Percentiles rank a stretch among this genome's conserved stretches.
These are phyloP conservation scores for Smutsia temminckii DNA, from an alignment of 2,797 vertebrate genomes.

Conservation along the genomic window DNA sequence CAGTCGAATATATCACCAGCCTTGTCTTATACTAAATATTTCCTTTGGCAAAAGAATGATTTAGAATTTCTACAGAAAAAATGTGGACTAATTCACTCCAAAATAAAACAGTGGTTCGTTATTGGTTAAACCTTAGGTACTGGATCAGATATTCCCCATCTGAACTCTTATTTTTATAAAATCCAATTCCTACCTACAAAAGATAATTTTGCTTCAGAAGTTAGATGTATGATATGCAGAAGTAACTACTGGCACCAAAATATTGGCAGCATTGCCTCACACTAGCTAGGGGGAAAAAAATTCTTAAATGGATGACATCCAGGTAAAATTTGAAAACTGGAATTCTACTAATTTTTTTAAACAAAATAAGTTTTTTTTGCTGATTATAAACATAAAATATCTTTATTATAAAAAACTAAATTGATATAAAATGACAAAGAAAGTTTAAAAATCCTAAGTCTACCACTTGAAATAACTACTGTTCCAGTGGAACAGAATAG, in stretches of 20 bases:
- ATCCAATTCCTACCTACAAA: slow-evolving; percentile 27
- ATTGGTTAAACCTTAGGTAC: background rate
- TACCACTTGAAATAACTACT: background rate
- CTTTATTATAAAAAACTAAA: background rate
- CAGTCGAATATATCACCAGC: background rate
- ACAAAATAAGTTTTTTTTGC: background rate
- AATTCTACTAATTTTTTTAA: slow-evolving; percentile 5
- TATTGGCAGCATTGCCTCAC: slow-evolving; percentile 38
- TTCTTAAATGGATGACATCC: slow-evolving; percentile 3
- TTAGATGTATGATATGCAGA: background rate
- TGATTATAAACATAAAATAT: slow-evolving; percentile 16
- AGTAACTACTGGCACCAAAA: slow-evolving; percentile 32
- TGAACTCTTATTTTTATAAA: slow-evolving; percentile 25
- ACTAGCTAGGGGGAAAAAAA: background rate
- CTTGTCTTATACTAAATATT: slow-evolving; percentile 3
- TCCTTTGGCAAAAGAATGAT: slow-evolving; percentile 21
- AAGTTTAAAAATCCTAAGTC: background rate
- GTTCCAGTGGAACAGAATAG: no score
- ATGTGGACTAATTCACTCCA: background rate
- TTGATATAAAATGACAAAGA: background rate
- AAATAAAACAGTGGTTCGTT: background rate
- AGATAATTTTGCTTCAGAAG: slow-evolving; percentile 40
- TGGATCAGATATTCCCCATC: background rate
- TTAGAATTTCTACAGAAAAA: slow-evolving; percentile 3
- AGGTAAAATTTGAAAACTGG: slow-evolving; percentile 40